These are phyloP conservation scores for Blastobasis adustella DNA, from an alignment of 2,888 invertebrate species.

Conservation along the genomic window DNA sequence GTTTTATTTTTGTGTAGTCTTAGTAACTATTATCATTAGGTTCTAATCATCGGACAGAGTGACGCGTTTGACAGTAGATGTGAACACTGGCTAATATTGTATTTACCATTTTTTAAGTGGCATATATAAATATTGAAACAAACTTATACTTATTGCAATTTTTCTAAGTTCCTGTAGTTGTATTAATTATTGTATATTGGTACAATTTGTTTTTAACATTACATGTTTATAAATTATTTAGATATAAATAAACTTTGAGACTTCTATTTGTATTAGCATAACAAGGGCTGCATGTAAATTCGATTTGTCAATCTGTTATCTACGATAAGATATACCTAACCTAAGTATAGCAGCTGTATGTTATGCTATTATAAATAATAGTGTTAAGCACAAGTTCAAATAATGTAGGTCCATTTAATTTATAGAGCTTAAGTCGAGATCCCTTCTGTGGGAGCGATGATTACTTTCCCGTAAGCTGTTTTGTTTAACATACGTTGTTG, in stretches of 20 bases:
- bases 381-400: conserved; percentile 71
- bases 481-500: conserved; percentile 73
- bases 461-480: conserved; percentile 61
- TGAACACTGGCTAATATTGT: conserved; percentile 44
- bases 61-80: conserved; percentile 24
- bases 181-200: conserved; percentile 71
- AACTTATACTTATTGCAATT: conserved; percentile 59
- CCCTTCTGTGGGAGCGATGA: conserved; percentile 40
- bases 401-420: conserved; percentile 69
- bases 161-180: conserved; percentile 74
- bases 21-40: conserved; percentile 43
- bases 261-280: conserved; percentile 53
- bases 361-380: conserved; percentile 49
- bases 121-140: conserved; percentile 70
- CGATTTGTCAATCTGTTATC: not conserved
- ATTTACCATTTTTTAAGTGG: conserved; percentile 64
- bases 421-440: conserved; percentile 60
- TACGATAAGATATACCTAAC: no score
- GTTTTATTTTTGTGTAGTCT: conserved; percentile 49
- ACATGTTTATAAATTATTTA: conserved; percentile 72
- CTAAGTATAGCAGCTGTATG: conserved; percentile 16
- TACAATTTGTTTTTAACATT: conserved; percentile 70
- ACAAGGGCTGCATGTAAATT: conserved; percentile 25
- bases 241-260: conserved; percentile 46
- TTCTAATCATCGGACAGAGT: conserved; percentile 37